Base-by-base conservation (phyloP, 1,140 invertebrate genomes). In the Aphaenogaster ashmeadi region DNA sequence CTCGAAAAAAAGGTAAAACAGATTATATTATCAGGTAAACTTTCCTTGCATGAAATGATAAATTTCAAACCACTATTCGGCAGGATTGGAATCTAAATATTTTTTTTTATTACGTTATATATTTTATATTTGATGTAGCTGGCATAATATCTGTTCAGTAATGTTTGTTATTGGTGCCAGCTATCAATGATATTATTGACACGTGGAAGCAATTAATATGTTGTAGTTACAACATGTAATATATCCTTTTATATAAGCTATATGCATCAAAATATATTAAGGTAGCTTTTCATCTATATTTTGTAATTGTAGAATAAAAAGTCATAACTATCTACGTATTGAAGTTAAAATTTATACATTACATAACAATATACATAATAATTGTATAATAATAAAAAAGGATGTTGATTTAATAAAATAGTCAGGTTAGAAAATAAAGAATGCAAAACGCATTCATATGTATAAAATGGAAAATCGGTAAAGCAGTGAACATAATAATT, bases 161-260 rank as follows among this genome's bases (percentile, higher is more conserved):
- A 81, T 81, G 9, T 71, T 81, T 81, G 21, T 58, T 81, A 18
- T 56, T 71, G 21, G 8, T 33, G 9, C 1, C 36, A 44, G 15
- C 7, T 38, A 50, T 74, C 71, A 60, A 9, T 81, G 8, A 71
- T 36, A 81, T 81, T 56, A 81, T 81, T 81, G 64, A 9, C 21
- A 71, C 15, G 38, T 71, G 21, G 18, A 71, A 69, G 36, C 47
- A 69, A 81, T 81, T 44, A 81, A 81, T 71, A 71, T 1, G 8
- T 54, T 69, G 7, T 7, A 33, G 44, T 80, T 18, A 36, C 9
- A 64, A 66, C 18, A 9, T 38, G 38, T 47, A 41, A 79, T 79
- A 79, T 79, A 66, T 41, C 5, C 9, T 54, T 41, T 21, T 54
- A 9, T 36, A 62, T 50, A 66, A 79, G 2, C 33, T 66, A 6